phyloP scores from a whole-genome alignment of 2,113 vertebrate genomes.

The Bombycilla garrulus region DNA sequence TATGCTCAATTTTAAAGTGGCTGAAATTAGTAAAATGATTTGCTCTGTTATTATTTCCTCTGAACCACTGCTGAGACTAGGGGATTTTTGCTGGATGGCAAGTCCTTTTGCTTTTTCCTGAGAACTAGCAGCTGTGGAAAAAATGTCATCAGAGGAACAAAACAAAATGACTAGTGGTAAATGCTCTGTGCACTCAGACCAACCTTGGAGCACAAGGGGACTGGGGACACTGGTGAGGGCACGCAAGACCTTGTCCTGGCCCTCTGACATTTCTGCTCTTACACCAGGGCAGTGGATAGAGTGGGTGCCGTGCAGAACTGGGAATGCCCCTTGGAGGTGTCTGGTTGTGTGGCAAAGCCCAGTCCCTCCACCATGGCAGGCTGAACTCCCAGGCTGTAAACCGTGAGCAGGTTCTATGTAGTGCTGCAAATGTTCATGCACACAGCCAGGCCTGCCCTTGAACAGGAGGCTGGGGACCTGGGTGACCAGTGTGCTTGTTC shows the following conservation, averaged over 20 bases:
- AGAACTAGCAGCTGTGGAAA: not conserved
- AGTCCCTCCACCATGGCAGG: not conserved
- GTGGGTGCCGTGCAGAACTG: not conserved
- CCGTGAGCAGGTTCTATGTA: not conserved
- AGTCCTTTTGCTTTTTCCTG: not conserved
- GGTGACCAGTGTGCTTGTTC: not conserved
- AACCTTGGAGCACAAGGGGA: not conserved
- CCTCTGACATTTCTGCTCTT: not conserved
- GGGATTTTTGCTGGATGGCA: not conserved
- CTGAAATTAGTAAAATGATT: not conserved
- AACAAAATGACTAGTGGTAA: not conserved
- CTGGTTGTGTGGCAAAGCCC: not conserved
- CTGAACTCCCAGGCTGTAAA: not conserved
- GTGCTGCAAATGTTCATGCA: not conserved
- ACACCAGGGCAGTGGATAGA: not conserved
- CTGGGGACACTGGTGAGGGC: not conserved
- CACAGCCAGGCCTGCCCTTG: not conserved
- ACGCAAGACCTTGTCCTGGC: not conserved
- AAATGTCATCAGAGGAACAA: not conserved
- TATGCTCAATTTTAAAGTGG: not conserved
- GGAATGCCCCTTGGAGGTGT: not conserved
- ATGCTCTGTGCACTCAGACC: not conserved
- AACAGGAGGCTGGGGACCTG: not conserved
- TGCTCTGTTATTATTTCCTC: not conserved
- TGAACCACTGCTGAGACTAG: not conserved